Conservation (phyloP, 2,113 vertebrate species). For the Actenoides hombroni region DNA sequence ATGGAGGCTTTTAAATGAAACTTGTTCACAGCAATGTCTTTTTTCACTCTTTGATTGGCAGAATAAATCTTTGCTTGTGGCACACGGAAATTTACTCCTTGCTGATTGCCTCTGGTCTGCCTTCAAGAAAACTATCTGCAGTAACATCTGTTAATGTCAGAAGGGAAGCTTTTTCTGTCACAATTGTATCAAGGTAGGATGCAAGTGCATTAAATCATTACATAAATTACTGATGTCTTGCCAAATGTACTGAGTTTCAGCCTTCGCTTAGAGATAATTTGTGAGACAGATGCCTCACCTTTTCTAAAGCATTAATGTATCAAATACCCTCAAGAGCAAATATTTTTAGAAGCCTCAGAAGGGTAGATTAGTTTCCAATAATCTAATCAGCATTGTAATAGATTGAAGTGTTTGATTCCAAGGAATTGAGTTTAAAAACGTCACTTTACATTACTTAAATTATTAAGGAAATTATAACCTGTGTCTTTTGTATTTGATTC, state of each 20-base stretch:
- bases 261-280: conserved; percentile 4
- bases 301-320: conserved; percentile 10
- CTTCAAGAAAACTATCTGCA: conserved; percentile 1
- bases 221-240: conserved; percentile 7
- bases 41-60: conserved; percentile 12
- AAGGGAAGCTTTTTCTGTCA: conserved; percentile 1
- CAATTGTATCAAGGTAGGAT: conserved; percentile 49
- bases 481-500: neutral
- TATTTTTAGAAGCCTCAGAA: neutral
- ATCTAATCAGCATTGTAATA: neutral
- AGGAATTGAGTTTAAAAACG: neutral
- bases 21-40: neutral
- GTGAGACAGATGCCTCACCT: neutral
- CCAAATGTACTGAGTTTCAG: neutral
- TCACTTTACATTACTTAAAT: neutral
- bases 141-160: conserved; percentile 40
- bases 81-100: neutral
- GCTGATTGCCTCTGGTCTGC: neutral
- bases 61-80: neutral
- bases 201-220: conserved; percentile 18
- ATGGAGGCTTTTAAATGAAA: conserved; percentile 3
- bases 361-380: neutral
- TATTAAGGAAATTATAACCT: neutral
- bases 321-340: neutral
- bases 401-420: neutral